Evolutionary conservation across 2,113 vertebrate species (phyloP).

Genomic region (Pseudopodoces humilis): DNA sequence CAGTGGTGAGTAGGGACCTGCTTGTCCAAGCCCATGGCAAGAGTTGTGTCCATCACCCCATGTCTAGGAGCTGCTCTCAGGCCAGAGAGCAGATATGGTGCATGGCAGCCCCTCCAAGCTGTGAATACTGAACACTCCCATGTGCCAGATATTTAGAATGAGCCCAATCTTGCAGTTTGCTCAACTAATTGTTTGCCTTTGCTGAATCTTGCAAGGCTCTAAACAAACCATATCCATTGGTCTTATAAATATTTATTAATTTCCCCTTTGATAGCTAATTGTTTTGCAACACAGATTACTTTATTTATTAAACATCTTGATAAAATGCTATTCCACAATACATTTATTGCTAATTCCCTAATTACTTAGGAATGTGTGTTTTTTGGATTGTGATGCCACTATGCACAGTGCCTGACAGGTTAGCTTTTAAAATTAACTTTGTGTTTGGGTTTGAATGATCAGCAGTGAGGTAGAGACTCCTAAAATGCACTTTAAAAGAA

Average conservation of each 20-base stretch:
- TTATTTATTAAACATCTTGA: constrained; percentile 41
- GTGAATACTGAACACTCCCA: neutral
- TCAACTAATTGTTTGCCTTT: neutral
- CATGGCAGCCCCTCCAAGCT: neutral
- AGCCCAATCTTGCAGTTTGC: neutral
- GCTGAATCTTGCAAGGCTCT: constrained; percentile 21
- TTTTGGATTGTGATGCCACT: neutral
- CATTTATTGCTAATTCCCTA: constrained; percentile 30
- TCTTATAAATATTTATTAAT: constrained; percentile 48
- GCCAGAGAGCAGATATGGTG: neutral
- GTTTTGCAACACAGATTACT: constrained; percentile 29
- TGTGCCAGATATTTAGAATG: neutral
- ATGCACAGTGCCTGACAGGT: neutral
- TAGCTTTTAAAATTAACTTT: constrained; percentile 9
- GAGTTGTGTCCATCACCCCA: neutral
- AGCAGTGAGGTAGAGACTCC: neutral
- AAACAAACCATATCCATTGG: neutral
- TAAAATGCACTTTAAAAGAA: neutral
- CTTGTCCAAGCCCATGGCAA: neutral
- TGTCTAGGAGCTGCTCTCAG: neutral
- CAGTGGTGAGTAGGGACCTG: neutral
- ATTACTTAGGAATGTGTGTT: neutral
- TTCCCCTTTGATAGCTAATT: constrained; percentile 37
- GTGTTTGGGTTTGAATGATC: neutral
- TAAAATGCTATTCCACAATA: constrained; percentile 14